Percentiles rank a stretch among this genome's conserved stretches.
Conservation (phyloP, 2,888 invertebrate species). For the Polyommatus iphigenia region DNA sequence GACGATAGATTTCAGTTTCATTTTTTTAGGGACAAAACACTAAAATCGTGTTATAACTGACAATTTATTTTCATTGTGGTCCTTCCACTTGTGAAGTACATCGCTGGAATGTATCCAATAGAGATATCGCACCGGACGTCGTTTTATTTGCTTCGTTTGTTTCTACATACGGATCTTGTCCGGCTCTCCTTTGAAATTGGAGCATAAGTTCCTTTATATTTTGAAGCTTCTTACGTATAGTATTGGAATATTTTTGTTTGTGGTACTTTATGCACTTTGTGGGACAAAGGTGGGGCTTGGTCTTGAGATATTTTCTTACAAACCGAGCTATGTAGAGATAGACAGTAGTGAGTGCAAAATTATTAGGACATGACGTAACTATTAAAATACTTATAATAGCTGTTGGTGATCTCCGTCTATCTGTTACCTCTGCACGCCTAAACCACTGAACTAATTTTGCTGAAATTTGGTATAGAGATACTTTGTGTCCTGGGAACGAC, state of each 20-base stretch:
- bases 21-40: too few species aligned
- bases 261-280: not conserved
- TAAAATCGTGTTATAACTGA: not conserved
- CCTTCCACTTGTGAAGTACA: not conserved
- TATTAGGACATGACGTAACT: too few species aligned
- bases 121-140: constrained; percentile 1
- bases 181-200: not conserved
- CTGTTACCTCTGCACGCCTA: too few species aligned
- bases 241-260: not conserved
- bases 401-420: too few species aligned
- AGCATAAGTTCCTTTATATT: constrained; percentile 7
- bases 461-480: too few species aligned
- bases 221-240: not conserved
- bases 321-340: not conserved
- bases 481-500: too few species aligned
- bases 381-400: too few species aligned
- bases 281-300: not conserved
- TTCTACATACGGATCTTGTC: not conserved
- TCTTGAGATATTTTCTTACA: not conserved
- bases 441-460: too few species aligned
- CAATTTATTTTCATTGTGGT: not conserved
- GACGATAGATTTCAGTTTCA: too few species aligned
- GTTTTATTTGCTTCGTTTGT: constrained; percentile 11
- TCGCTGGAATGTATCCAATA: not conserved
- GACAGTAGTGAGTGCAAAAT: not conserved